phyloP scores from a whole-genome alignment of 1,140 invertebrate genomes.

The Ooceraea biroi region DNA sequence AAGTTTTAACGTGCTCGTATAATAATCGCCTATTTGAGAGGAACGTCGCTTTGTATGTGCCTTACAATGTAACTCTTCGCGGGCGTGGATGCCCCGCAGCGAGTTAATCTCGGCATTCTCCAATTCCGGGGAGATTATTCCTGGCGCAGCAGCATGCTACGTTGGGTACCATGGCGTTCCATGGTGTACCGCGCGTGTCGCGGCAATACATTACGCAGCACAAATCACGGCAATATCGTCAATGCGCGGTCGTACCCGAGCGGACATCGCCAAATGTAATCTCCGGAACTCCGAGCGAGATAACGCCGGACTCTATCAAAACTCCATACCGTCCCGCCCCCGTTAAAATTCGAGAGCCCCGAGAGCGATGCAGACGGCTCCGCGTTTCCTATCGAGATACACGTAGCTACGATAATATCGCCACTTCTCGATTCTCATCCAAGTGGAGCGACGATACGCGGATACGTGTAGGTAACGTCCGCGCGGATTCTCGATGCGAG shows the following conservation, averaged over 20 bases:
- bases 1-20: slow-evolving; percentile 42
- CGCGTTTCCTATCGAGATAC: background rate
- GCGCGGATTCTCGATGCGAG: background rate
- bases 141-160: slow-evolving; percentile 26
- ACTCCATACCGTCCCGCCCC: slow-evolving; percentile 15
- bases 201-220: slow-evolving; percentile 43
- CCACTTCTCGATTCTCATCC: slow-evolving; percentile 10
- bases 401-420: slow-evolving; percentile 1
- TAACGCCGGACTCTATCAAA: slow-evolving; percentile 16
- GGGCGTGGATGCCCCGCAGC: slow-evolving; percentile 54
- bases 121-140: slow-evolving; percentile 51
- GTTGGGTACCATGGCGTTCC: slow-evolving; percentile 22
- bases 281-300: background rate
- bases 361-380: background rate
- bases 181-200: slow-evolving; percentile 31
- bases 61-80: slow-evolving; percentile 55
- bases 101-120: slow-evolving; percentile 59
- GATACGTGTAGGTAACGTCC: slow-evolving; percentile 3
- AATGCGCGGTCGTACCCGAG: slow-evolving; percentile 47
- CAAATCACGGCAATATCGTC: slow-evolving; percentile 65
- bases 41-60: slow-evolving; percentile 43
- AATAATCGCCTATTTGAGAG: slow-evolving; percentile 33
- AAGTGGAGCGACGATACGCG: slow-evolving; percentile 17
- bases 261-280: slow-evolving; percentile 35
- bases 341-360: slow-evolving; percentile 20